These are phyloP conservation scores for Trogon surrucura DNA, from an alignment of 2,113 vertebrate species.

Conservation along the genomic window DNA sequence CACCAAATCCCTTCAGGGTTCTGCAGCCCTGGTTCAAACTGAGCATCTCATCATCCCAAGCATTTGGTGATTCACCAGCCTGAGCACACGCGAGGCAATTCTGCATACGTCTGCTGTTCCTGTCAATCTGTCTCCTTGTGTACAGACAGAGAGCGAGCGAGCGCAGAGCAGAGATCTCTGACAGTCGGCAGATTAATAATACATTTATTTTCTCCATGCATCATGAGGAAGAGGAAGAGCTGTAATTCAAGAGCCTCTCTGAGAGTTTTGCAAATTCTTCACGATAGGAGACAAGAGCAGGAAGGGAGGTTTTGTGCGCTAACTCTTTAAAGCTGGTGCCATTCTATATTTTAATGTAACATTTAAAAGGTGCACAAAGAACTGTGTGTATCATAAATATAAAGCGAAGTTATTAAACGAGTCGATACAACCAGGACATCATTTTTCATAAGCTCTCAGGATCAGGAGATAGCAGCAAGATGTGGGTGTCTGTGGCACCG, in stretches of 20 bases:
- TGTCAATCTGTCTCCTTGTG: slow-evolving; percentile 43
- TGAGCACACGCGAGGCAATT: not conserved
- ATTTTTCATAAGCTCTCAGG: not conserved
- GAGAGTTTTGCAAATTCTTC: slow-evolving; percentile 54
- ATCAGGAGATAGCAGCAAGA: not conserved
- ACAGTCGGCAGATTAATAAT: slow-evolving; percentile 60
- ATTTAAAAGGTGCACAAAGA: slow-evolving; percentile 8
- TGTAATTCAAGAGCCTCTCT: slow-evolving; percentile 60
- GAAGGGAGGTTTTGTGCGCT: slow-evolving; percentile 6
- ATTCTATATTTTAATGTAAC: slow-evolving; percentile 41
- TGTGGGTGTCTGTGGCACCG: not conserved
- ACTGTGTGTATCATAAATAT: not conserved
- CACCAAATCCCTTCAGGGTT: not conserved
- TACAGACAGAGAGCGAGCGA: not conserved
- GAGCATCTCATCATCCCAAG: not conserved
- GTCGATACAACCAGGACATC: not conserved
- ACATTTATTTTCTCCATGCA: slow-evolving; percentile 53
- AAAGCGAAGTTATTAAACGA: not conserved
- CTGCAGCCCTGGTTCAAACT: not conserved
- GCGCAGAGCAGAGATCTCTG: slow-evolving; percentile 25
- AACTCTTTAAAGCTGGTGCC: not conserved
- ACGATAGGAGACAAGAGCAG: slow-evolving; percentile 18
- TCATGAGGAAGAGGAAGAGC: slow-evolving; percentile 58
- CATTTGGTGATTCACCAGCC: slow-evolving; percentile 29
- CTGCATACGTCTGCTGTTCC: slow-evolving; percentile 10